Conservation (phyloP, 2,888 invertebrate genomes). For the Platycnemis pennipes region DNA sequence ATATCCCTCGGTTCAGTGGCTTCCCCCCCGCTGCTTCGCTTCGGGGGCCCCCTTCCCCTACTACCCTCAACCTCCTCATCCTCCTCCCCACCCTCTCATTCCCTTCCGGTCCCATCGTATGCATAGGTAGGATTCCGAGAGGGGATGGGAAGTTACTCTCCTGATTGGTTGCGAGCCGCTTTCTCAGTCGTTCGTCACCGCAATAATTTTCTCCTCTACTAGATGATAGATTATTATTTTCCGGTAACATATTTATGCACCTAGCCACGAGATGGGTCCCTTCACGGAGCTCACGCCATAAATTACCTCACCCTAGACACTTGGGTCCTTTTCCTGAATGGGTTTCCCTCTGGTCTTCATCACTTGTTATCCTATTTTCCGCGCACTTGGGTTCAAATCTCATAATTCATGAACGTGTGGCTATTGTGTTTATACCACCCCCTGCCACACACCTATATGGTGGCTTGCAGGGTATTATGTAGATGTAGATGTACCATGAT, state of each 20-base stretch:
- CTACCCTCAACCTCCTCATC: not conserved
- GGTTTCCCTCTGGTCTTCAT: too few relatives aligned
- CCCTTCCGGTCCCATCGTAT: not conserved
- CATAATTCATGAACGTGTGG: too few relatives aligned
- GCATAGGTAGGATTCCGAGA: not conserved
- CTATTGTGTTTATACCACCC: too few relatives aligned
- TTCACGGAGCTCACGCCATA: too few relatives aligned
- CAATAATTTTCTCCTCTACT: not conserved
- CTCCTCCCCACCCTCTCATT: not conserved
- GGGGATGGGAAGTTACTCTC: not conserved
- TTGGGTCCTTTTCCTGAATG: too few relatives aligned
- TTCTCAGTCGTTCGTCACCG: not conserved
- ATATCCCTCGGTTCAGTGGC: conserved; percentile 12
- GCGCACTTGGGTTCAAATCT: too few relatives aligned
- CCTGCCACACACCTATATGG: too few relatives aligned
- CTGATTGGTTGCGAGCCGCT: not conserved
- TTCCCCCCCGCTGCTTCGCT: not conserved
- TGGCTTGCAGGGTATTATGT: too few relatives aligned
- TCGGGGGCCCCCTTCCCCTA: not conserved
- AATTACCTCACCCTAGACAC: too few relatives aligned
- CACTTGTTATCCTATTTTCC: too few relatives aligned
- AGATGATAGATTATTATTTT: not conserved
- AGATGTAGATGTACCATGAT: too few relatives aligned
- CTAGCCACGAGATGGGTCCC: not conserved
- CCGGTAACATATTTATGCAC: not conserved